phyloP scores from a whole-genome alignment of 2,113 vertebrate genomes.

The Oryzias woworae region DNA sequence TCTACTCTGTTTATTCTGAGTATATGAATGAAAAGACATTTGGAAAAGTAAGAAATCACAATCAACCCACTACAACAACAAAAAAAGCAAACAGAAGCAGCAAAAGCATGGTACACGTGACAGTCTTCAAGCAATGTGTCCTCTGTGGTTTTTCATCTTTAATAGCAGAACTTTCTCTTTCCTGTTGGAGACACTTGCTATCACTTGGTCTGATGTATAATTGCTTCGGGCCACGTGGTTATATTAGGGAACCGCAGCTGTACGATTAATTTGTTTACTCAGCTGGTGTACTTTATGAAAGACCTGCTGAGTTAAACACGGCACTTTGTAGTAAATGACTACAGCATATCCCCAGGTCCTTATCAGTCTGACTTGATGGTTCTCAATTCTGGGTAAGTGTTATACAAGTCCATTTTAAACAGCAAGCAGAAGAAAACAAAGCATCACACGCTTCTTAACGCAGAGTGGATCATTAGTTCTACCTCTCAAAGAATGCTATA shows the following conservation, averaged over 20 bases:
- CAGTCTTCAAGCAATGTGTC: conserved; percentile 39
- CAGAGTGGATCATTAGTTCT: conserved; percentile 26
- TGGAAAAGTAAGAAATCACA: background rate
- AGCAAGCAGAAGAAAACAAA: conserved; percentile 45
- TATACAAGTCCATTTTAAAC: conserved; percentile 56
- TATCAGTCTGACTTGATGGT: conserved; percentile 65
- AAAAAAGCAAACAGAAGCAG: conserved; percentile 28
- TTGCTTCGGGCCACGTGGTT: conserved; percentile 59
- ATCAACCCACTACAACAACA: conserved; percentile 1
- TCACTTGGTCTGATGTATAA: conserved; percentile 75
- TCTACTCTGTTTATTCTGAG: too few species aligned
- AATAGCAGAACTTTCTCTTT: conserved; percentile 62
- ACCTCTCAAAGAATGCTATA: conserved; percentile 26
- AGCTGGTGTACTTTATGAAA: conserved; percentile 69
- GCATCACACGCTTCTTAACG: conserved; percentile 38
- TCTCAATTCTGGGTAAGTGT: conserved; percentile 65
- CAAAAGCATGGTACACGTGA: conserved; percentile 33
- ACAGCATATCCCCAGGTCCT: conserved; percentile 68
- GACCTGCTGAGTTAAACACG: conserved; percentile 69
- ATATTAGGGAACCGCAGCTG: conserved; percentile 55
- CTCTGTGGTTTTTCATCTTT: conserved; percentile 51
- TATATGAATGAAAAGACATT: background rate
- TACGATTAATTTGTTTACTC: conserved; percentile 79
- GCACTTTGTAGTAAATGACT: conserved; percentile 76
- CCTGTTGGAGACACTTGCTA: conserved; percentile 60